phyloP scores from a whole-genome alignment of 1,140 invertebrate species.

The Belonocnema kinseyi region DNA sequence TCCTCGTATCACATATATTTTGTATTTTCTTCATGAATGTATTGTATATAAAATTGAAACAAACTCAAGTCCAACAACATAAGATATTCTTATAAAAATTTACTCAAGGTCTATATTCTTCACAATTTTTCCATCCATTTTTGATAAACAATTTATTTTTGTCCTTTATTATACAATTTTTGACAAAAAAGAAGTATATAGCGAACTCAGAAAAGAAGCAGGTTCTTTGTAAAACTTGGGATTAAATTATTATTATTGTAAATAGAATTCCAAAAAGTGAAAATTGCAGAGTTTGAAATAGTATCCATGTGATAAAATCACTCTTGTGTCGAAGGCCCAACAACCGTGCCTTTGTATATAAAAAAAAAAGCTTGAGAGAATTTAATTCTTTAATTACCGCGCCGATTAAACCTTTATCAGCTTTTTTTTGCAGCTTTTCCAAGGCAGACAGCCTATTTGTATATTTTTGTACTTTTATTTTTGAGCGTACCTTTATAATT shows the following conservation, averaged over 20 bases:
- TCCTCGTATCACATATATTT: conserved; percentile 38
- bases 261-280: neutral
- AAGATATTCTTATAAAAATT: conserved; percentile 47
- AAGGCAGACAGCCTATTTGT: conserved; percentile 39
- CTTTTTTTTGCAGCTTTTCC: conserved; percentile 22
- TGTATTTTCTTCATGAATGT: conserved; percentile 1
- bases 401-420: conserved; percentile 3
- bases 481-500: conserved; percentile 42
- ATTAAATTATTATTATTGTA: conserved; percentile 35
- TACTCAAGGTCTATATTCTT: conserved; percentile 30
- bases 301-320: conserved; percentile 18
- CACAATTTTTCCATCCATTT: conserved; percentile 35
- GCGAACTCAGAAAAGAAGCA: neutral
- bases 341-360: conserved; percentile 39
- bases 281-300: neutral
- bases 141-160: conserved; percentile 14
- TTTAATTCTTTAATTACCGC: conserved; percentile 5
- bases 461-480: conserved; percentile 59
- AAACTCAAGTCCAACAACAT: conserved; percentile 30
- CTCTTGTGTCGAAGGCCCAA: conserved; percentile 31
- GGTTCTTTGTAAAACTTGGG: conserved; percentile 31
- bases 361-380: conserved; percentile 29
- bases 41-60: conserved; percentile 37
- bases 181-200: conserved; percentile 17
- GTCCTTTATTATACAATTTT: conserved; percentile 29